Percentiles rank a stretch among this genome's conserved stretches.
phyloP scores from a whole-genome alignment of 2,113 vertebrate genomes.

The Cyanoderma ruficeps region DNA sequence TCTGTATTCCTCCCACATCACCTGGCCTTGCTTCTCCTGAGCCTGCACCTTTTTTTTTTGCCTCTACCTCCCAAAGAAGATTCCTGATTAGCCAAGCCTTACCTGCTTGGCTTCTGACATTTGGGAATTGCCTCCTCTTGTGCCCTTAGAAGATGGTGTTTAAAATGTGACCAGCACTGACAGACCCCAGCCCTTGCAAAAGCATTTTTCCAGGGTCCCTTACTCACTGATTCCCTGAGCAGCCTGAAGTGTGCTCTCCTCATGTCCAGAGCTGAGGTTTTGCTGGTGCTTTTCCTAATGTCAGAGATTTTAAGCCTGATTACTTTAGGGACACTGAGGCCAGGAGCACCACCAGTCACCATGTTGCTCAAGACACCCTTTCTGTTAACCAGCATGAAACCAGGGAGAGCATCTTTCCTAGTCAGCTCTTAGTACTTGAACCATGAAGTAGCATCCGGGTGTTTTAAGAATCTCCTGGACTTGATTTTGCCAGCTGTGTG shows the following conservation, averaged over 20 bases:
- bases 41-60: neutral
- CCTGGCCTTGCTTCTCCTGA: neutral
- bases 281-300: neutral
- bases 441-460: neutral
- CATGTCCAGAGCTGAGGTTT: neutral
- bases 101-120: neutral
- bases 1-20: neutral
- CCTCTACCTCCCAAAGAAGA: neutral
- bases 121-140: neutral
- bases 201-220: neutral
- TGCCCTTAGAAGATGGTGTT: no score
- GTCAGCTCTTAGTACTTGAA: neutral
- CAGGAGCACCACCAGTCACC: neutral
- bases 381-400: neutral
- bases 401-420: neutral
- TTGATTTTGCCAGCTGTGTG: neutral
- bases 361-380: neutral
- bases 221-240: neutral
- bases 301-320: neutral
- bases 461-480: neutral
- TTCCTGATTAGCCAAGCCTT: neutral
- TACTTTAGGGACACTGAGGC: neutral
- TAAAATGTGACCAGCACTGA: neutral
- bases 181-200: accelerated
- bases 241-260: neutral